Base-by-base conservation (phyloP, 2,797 vertebrate genomes). In the Decapterus maruadsi region DNA sequence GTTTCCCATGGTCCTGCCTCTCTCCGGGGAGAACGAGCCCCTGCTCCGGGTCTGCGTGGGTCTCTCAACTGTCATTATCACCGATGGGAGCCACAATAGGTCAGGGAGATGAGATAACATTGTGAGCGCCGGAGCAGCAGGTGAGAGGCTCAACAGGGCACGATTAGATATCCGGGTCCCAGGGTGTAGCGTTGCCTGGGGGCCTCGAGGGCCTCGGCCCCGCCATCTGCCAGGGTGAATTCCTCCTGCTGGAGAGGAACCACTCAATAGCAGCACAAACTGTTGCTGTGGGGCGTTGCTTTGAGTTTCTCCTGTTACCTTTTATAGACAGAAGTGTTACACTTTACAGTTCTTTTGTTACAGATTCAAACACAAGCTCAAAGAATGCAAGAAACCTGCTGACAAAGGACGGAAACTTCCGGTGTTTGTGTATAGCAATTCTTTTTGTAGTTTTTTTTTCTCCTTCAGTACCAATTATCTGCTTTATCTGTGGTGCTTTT, bases 161-260 rank as follows among this genome's bases (percentile, higher is more conserved):
- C 86, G 94, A 96, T 95, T 94, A 94, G 91, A 91, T 95, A 85
- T 94, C 93, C 76, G 85, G 94, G 90, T 96, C 95, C 88, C 95
- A 96, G 95, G 93, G 95, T 95, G 94, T 96, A 95, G 92, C 95
- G 45, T 96, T 95, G 94, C 95, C 91, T 76, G 84, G 46, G 92
- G 92, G 89, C 92, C 92, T 84, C 87, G 63, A 84, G 93, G 93
- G 90, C 89, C 90, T 76, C 75, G 80, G 93, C 92, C 92, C 78
- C 81, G 56, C 95, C 95, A 96, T 96, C 95, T 96, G 95, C 92
- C 86, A 31, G 81, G 84, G 72, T 91, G 90, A 94, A 93, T 93
- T 91, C 93, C 89, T 92, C 77, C 75, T 63, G 77, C 68, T 63
- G 82, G 72, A 57, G 68, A 75, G 71, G 63, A 82, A 57, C 40